Evolutionary conservation across 2,888 invertebrate genomes (phyloP).

Genomic region (Ectobius pallidus): DNA sequence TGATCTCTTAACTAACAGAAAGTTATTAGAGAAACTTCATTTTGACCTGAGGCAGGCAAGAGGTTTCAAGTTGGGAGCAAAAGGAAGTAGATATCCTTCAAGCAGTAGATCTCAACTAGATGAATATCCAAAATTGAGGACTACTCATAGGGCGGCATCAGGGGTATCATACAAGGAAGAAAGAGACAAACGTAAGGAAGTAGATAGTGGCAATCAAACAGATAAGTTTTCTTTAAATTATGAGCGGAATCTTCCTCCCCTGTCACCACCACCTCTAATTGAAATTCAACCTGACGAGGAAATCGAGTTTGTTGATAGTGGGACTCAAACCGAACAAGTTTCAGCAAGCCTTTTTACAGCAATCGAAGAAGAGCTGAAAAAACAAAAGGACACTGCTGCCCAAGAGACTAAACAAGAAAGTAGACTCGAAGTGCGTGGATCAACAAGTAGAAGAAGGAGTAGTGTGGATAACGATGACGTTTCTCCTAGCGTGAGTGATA

Average conservation of each 20-base stretch:
- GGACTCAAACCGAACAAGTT: constrained; percentile 68
- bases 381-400: constrained; percentile 56
- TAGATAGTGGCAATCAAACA: constrained; percentile 45
- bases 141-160: neutral
- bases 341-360: constrained; percentile 61
- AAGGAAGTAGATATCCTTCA: constrained; percentile 31
- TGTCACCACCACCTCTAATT: constrained; percentile 70
- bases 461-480: constrained; percentile 85
- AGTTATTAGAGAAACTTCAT: constrained; percentile 73
- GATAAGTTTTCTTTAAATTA: constrained; percentile 37
- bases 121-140: neutral
- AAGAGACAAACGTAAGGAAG: constrained; percentile 48
- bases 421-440: constrained; percentile 34
- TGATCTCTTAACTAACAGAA: constrained; percentile 74
- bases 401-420: constrained; percentile 27
- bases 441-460: constrained; percentile 65
- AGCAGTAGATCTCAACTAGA: neutral
- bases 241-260: constrained; percentile 25
- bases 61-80: constrained; percentile 57
- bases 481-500: constrained; percentile 85
- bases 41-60: constrained; percentile 74
- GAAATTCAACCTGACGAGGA: constrained; percentile 69
- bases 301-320: constrained; percentile 57
- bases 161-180: neutral
- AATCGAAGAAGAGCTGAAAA: constrained; percentile 58